Evolutionary conservation across 2,113 vertebrate species (phyloP).

Genomic region (Pollachius pollachius): DNA sequence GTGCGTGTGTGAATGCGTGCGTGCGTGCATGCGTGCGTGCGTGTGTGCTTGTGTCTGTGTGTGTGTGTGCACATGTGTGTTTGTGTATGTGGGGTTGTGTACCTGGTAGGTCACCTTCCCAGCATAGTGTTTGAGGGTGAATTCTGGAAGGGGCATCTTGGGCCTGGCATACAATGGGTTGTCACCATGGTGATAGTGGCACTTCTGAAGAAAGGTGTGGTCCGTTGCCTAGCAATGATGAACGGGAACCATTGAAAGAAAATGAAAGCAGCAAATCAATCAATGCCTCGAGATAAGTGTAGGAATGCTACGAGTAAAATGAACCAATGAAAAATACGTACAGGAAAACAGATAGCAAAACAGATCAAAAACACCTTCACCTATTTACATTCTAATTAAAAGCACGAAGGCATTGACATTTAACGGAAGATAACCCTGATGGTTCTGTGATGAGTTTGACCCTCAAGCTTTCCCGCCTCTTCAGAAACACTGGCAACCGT

Average conservation of each 20-base stretch:
- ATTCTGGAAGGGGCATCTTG: slow-evolving; percentile 96
- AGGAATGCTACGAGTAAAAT: not conserved
- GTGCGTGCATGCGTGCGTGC: not conserved
- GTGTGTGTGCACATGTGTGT: not conserved
- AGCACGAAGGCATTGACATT: not conserved
- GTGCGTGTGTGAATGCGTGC: not conserved
- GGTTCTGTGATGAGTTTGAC: not conserved
- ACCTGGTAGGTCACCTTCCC: slow-evolving; percentile 98
- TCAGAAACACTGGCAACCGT: too few relatives aligned
- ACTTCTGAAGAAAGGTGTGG: slow-evolving; percentile 98
- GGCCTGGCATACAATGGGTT: slow-evolving; percentile 89
- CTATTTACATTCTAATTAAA: not conserved
- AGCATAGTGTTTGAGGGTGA: slow-evolving; percentile 93
- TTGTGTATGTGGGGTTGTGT: slow-evolving; percentile 6
- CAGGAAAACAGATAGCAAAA: not conserved
- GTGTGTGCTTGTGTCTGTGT: not conserved
- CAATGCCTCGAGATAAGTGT: not conserved
- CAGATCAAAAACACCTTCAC: not conserved
- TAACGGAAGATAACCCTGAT: not conserved
- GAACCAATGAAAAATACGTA: not conserved
- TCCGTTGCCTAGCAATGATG: slow-evolving; percentile 86
- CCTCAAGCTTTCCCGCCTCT: too few relatives aligned
- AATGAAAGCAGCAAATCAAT: not conserved
- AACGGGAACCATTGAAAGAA: slow-evolving; percentile 14
- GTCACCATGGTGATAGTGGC: slow-evolving; percentile 93